Evolutionary conservation across 2,888 invertebrate species (phyloP).

Genomic region (Pyrrhopygopsis socrates): DNA sequence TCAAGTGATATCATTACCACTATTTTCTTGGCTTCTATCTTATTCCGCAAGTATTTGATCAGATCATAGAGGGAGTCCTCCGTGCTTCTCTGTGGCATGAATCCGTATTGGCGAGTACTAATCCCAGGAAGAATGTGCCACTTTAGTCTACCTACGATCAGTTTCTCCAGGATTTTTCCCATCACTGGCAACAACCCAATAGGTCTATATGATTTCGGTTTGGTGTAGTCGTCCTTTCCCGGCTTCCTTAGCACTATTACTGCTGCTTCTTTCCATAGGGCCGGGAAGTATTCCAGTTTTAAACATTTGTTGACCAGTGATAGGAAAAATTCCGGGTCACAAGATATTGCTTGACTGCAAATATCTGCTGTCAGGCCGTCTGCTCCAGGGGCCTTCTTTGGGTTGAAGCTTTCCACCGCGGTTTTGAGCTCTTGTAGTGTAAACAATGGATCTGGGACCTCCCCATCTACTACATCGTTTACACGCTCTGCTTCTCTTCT

Average conservation of each 20-base stretch:
- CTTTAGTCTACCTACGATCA: conserved; percentile 37
- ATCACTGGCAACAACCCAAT: conserved; percentile 49
- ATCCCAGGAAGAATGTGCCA: conserved; percentile 51
- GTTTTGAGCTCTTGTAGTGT: not conserved
- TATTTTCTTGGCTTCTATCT: too few relatives aligned
- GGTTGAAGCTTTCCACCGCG: not conserved
- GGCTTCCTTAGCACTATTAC: too few relatives aligned
- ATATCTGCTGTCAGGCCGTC: not conserved
- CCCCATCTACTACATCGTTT: not conserved
- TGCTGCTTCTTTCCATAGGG: too few relatives aligned
- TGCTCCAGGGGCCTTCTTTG: not conserved
- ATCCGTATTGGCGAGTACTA: conserved; percentile 54
- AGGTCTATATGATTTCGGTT: conserved; percentile 58
- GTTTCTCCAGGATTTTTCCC: conserved; percentile 41
- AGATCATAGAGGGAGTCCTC: conserved; percentile 31
- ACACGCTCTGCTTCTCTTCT: not conserved
- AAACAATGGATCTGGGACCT: not conserved
- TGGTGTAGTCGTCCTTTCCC: too few relatives aligned
- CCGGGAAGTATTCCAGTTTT: not conserved
- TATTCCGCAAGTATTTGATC: too few relatives aligned
- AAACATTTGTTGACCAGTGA: not conserved
- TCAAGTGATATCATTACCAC: conserved; percentile 8
- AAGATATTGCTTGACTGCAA: not conserved
- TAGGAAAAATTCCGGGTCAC: not conserved
- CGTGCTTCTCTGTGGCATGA: conserved; percentile 38